Evolutionary conservation across 2,888 invertebrate species (phyloP).

Genomic region (Conus canariensis): DNA sequence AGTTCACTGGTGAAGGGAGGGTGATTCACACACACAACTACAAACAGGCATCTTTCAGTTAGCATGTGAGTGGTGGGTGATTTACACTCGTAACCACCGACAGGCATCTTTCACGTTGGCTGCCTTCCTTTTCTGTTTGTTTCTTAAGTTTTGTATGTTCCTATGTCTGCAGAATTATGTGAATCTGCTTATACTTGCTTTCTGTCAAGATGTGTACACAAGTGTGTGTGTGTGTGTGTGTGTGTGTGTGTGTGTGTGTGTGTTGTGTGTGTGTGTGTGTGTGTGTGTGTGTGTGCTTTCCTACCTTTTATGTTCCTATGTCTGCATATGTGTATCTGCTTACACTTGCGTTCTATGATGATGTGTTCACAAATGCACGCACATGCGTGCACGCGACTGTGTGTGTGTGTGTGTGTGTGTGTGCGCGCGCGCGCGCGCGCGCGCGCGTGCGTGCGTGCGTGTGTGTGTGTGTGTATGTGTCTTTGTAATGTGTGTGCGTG

Average conservation of each 20-base stretch:
- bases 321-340: background rate
- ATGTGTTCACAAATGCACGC: background rate
- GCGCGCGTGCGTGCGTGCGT: background rate
- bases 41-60: too few species aligned
- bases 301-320: too few species aligned
- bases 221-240: background rate
- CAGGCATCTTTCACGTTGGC: too few species aligned
- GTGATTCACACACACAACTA: too few species aligned
- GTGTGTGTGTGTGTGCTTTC: background rate
- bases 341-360: background rate
- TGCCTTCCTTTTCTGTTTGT: too few species aligned
- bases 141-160: background rate
- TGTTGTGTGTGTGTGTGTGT: constrained; percentile 17
- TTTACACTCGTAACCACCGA: too few species aligned
- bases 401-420: too few species aligned
- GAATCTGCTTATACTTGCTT: background rate
- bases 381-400: background rate
- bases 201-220: background rate
- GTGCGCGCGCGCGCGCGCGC: too few species aligned
- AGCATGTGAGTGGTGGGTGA: too few species aligned
- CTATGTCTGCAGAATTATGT: background rate
- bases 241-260: constrained; percentile 14
- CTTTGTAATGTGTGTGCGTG: background rate
- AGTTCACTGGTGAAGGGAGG: too few species aligned
- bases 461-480: background rate